Evolutionary conservation across 1,140 invertebrate genomes (phyloP), one percentile per base, ranked within the genome.

Genomic region (Meloidogyne chitwoodi): DNA sequence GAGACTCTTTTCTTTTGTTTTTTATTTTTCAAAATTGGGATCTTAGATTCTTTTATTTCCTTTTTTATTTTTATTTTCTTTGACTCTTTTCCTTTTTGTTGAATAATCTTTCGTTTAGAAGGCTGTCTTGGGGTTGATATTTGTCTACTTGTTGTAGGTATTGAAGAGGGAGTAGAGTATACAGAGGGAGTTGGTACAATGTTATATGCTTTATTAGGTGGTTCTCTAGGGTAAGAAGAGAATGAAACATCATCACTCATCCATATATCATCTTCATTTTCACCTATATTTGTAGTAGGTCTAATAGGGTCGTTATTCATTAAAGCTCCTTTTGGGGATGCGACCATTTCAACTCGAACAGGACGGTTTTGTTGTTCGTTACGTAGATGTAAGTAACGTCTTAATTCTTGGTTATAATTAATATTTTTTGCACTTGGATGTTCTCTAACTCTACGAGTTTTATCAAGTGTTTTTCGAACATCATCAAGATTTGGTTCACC

Each of bases 331-430:
- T 38, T 38, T 3, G 8, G 34, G 0, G 29, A 6, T 38, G 34
- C 34, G 3, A 38, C 8, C 16, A 70, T n/a, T 70, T 70, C 68
- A 16, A 70, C 68, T 24, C 44, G 44, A 22, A 61, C n/a, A 10
- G 68, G 68, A 22, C 38, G n/a, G 1, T 70, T 70, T 41, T 70
- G 29, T 1, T n/a, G 68, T 8, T 70, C 68, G 22, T 70, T 29
- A 1, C 68, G 16, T 2, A 70, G 0, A 5, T 70, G 34, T 6
- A 70, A 29, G 11, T 70, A 70, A 6, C 68, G 34, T 16, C 41
- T 4, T 61, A 70, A 48, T 10, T 44, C 68, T 2, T 70, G 68
- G 8, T 70, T 70, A 22, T 70, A 70, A 6, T 22, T 19, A 2
- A 70, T 10, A 41, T 70, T 70, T 22, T 44, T 70, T 1, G 68